phyloP scores from a whole-genome alignment of 2,113 vertebrate species.

The Podarcis muralis region DNA sequence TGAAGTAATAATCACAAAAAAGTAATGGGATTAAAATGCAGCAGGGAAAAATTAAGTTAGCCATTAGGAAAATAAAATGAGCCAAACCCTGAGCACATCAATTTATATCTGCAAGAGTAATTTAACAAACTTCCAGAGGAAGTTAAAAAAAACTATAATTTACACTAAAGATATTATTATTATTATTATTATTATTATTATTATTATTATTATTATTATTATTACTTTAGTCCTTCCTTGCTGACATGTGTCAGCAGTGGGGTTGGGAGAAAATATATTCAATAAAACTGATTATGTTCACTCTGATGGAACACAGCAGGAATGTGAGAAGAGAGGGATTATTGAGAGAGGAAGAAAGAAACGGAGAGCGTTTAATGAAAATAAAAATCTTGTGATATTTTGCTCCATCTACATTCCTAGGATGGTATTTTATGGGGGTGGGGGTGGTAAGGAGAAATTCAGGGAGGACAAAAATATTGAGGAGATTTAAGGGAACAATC shows the following conservation, averaged over 20 bases:
- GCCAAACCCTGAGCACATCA: not conserved
- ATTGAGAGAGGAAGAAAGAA: not conserved
- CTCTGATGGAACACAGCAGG: not conserved
- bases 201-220: not conserved
- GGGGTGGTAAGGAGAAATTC: not conserved
- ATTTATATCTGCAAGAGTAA: slow-evolving; percentile 7
- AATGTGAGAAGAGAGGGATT: not conserved
- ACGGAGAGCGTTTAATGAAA: not conserved
- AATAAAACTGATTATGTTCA: not conserved
- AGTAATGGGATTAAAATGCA: slow-evolving; percentile 21
- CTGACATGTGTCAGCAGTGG: not conserved
- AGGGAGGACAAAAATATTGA: not conserved
- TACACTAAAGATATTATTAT: not conserved
- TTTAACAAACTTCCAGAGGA: not conserved
- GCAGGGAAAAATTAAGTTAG: slow-evolving; percentile 27
- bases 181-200: no score
- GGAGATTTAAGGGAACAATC: no score
- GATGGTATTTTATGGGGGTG: not conserved
- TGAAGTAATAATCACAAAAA: slow-evolving; percentile 22
- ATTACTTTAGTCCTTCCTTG: not conserved
- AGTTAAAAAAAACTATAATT: not conserved
- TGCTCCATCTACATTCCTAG: not conserved
- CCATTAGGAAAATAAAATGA: slow-evolving; percentile 24
- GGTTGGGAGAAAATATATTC: not conserved
- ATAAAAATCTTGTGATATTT: not conserved